Percentiles rank a stretch among this genome's conserved stretches.
Evolutionary conservation across 2,113 vertebrate species (phyloP).

Genomic region (Tragelaphus strepsiceros): DNA sequence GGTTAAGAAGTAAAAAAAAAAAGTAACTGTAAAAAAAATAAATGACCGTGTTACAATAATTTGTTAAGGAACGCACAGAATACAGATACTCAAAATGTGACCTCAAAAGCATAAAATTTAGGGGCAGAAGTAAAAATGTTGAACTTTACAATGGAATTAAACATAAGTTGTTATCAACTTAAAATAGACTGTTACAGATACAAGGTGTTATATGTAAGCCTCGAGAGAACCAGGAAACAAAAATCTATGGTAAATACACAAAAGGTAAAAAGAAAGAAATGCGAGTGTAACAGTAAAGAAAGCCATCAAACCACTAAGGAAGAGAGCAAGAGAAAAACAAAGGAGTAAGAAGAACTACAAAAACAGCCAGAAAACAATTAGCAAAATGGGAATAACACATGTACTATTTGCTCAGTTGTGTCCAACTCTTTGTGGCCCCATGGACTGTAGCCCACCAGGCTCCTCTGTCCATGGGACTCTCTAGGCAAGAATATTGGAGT

Average conservation of each 20-base stretch:
- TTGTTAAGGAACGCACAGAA: background rate
- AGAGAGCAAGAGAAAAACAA: background rate
- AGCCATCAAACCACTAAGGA: background rate
- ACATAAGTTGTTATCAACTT: background rate
- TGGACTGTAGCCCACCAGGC: background rate
- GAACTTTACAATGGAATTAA: background rate
- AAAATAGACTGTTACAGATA: background rate
- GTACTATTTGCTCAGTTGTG: background rate
- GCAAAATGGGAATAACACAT: background rate
- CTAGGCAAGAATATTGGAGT: background rate
- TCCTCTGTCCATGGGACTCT: background rate
- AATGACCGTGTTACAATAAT: background rate
- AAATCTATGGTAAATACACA: background rate
- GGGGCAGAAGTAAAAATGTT: background rate
- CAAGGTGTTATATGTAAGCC: background rate
- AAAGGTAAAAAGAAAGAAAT: background rate
- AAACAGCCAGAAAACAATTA: background rate
- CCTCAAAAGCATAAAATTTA: background rate
- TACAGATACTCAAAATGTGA: background rate
- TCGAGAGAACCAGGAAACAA: background rate
- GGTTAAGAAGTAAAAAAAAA: background rate
- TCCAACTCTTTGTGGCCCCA: background rate
- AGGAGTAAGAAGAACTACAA: background rate
- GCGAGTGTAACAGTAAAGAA: background rate
- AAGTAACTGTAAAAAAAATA: background rate